Evolutionary conservation across 2,888 invertebrate genomes (phyloP), one percentile per base, ranked within the genome.

Genomic region (Encarsia formosa): DNA sequence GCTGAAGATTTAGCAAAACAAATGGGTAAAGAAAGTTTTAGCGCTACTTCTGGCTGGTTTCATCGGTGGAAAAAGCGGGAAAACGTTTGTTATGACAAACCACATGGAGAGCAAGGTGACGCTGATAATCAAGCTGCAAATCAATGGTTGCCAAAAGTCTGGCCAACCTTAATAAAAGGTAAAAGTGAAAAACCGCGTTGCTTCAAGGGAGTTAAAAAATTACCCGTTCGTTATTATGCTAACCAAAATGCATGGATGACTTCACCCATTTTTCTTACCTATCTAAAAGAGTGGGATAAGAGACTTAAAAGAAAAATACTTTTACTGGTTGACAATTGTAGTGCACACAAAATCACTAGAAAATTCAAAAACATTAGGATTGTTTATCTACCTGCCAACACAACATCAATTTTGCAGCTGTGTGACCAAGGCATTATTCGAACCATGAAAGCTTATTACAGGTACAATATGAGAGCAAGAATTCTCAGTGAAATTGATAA

Each of bases 351-450:
- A 35, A 15, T n/a, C 6, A 6, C 6, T 9, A 6, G 5, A 6
- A 35, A 35, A 15, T 35, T 35, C 11, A 35, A 15, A 15, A 9
- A 35, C 16, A 35, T 35, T 15, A 15, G n/a, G n/a, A 6, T 35
- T 15, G n/a, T 35, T 35, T 15, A 35, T 35, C 16, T 35, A 35
- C 35, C 35, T n/a, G 35, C 35, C n/a, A 35, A 35, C 35, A 35
- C 35, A 35, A 35, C 35, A 11, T 15, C 35, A 15, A 35, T 35
- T 9, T 11, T 35, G 5, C 35, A 35, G 16, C 35, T 15, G 16
- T 35, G 35, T 35, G 35, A 35, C 35, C 35, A 35, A 15, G 35
- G 35, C 35, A 35, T 35, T 15, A 35, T 35, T n/a, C 35, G 35
- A 8, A 35, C 35, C 16, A 6, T 35, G 5, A 35, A 35, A 35